Conservation (phyloP, 2,888 invertebrate species). For the Clepsis dumicolana region DNA sequence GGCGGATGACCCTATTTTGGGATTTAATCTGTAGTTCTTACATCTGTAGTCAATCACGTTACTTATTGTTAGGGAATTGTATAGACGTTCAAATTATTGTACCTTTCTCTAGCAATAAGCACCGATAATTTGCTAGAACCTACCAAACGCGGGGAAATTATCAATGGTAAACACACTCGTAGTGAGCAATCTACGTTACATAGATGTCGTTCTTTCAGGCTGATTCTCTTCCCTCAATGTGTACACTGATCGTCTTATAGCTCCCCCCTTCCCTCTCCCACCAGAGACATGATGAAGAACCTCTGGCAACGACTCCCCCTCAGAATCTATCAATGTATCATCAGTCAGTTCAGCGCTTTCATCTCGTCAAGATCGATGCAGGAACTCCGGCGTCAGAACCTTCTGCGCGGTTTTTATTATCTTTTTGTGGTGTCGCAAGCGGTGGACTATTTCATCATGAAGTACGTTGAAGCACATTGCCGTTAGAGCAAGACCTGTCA, state of each 20-base stretch:
- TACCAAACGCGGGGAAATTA: slow-evolving; percentile 30
- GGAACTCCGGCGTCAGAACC: slow-evolving; percentile 75
- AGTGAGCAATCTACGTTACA: slow-evolving; percentile 57
- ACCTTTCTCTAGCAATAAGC: slow-evolving; percentile 28
- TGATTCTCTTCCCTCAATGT: slow-evolving; percentile 71
- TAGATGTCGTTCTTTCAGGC: slow-evolving; percentile 72
- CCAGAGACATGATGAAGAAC: slow-evolving; percentile 78
- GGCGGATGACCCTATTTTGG: slow-evolving; percentile 3
- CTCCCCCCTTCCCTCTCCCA: slow-evolving; percentile 70
- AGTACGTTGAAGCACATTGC: slow-evolving; percentile 97
- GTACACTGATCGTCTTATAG: slow-evolving; percentile 74
- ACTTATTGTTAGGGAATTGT: slow-evolving; percentile 8
- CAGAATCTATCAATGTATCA: slow-evolving; percentile 75
- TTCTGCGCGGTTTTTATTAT: slow-evolving; percentile 73
- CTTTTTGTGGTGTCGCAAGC: slow-evolving; percentile 88
- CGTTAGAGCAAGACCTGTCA: slow-evolving; percentile 95
- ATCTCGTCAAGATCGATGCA: slow-evolving; percentile 83
- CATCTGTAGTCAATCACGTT: slow-evolving; percentile 5
- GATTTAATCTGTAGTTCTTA: slow-evolving; percentile 17
- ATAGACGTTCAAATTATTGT: not conserved
- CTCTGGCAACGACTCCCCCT: slow-evolving; percentile 79
- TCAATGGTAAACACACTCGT: slow-evolving; percentile 23
- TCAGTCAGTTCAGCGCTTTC: slow-evolving; percentile 75
- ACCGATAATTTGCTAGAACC: slow-evolving; percentile 21
- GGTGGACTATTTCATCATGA: slow-evolving; percentile 94